phyloP scores from a whole-genome alignment of 1,140 invertebrate genomes.

The Ceratosolen solmsi region DNA sequence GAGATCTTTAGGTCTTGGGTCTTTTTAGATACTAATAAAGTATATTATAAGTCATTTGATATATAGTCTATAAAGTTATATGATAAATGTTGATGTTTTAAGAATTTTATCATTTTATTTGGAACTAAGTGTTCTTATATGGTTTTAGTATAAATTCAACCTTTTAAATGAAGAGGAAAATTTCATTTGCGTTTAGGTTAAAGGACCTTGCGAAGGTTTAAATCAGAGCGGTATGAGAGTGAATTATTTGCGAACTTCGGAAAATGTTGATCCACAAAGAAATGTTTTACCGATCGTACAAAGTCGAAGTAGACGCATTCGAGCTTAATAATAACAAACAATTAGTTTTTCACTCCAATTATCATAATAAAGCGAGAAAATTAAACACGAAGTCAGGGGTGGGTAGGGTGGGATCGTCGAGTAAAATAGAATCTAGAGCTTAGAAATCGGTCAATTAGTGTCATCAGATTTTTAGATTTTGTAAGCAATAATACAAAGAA shows the following conservation, averaged over 20 bases:
- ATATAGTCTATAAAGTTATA: constrained; percentile 54
- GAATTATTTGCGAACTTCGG: constrained; percentile 9
- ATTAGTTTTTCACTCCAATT: constrained; percentile 47
- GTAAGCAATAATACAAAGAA: constrained; percentile 27
- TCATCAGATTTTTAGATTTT: constrained; percentile 45
- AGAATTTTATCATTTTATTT: constrained; percentile 53
- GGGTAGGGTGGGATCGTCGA: not conserved
- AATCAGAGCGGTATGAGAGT: constrained; percentile 15
- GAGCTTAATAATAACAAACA: constrained; percentile 44
- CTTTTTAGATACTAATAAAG: constrained; percentile 41
- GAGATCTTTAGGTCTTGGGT: not conserved
- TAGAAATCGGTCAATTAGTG: constrained; percentile 50
- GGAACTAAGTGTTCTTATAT: constrained; percentile 41
- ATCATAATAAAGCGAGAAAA: constrained; percentile 3
- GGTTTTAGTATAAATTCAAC: constrained; percentile 36
- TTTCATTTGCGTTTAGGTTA: constrained; percentile 39
- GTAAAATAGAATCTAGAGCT: constrained; percentile 46
- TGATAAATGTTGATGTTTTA: constrained; percentile 52
- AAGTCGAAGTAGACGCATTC: constrained; percentile 33
- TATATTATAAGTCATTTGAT: constrained; percentile 52
- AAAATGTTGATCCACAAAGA: constrained; percentile 29
- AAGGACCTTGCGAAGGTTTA: constrained; percentile 23
- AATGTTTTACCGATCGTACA: constrained; percentile 44
- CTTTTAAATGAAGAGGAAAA: constrained; percentile 26
- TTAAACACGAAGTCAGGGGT: constrained; percentile 23